Evolutionary conservation across 2,888 invertebrate species (phyloP), one percentile per base, ranked within the genome.

Genomic region (Bombylius discolor): DNA sequence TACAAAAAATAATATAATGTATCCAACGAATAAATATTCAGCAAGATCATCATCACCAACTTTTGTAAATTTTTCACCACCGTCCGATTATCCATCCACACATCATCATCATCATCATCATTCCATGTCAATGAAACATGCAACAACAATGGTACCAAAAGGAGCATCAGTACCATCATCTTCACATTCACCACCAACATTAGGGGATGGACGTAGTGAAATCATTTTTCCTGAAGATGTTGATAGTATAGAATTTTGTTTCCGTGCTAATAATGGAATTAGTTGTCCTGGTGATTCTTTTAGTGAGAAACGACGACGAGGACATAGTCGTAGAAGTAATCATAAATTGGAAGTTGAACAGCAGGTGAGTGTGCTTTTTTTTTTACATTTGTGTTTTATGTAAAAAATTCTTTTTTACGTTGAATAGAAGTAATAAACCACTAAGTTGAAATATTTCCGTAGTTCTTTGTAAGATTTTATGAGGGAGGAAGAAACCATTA

Each of bases 1-100:
- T 11, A 42, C 11, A 42, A 42, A 11, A 42, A 42, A 4, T 1
- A 11, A 42, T 11, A 42, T 42, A 42, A 66, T 72, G 71, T 72
- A 70, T 66, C 69, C 72, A 56, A 55, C 56, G 31, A 56, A 48
- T 45, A 72, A 72, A 61, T 71, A 70, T 61, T 71, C 72, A 57
- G 66, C 70, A n/a, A 49, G 60, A 57, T 67, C 71, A 56, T 69
- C 72, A 56, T 66, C 69, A 52, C 76, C 75, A 59, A 77, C 78
- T 56, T 76, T 76, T 77, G 80, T 87, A 74, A 84, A 83, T 76
- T 87, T 87, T 74, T 83, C 85, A 62, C 87, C 84, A 60, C 85
- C 87, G 64, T 83, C 85, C 62, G 82, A 84, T 59, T 85, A 84
- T 71, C 84, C 84, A 61, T 82, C 84, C 49, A 75, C 78, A 52